A percentile compares a stretch with the other conserved stretches of the same genome.
Evolutionary conservation across 2,797 vertebrate genomes (phyloP).

Genomic region (Acridotheres tristis): DNA sequence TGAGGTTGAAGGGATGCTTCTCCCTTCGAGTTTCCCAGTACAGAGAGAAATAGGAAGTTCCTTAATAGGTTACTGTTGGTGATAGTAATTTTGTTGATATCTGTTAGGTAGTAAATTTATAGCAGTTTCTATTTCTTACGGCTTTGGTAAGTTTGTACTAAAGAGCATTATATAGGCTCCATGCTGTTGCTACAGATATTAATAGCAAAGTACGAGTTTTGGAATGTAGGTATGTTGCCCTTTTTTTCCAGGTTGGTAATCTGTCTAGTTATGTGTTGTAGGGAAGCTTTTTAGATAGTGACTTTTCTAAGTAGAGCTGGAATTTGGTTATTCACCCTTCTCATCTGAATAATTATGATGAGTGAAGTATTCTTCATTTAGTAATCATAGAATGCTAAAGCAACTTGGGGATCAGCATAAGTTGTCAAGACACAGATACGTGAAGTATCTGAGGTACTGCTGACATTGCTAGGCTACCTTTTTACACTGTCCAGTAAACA

Average conservation of each 20-base stretch:
- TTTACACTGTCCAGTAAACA: background rate
- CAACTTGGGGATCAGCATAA: background rate
- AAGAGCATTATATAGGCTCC: accelerated
- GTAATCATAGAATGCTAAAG: background rate
- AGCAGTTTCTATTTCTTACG: background rate
- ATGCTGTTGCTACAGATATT: background rate
- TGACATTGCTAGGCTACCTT: background rate
- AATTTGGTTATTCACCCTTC: background rate
- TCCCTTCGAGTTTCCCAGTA: background rate
- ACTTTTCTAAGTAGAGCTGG: background rate
- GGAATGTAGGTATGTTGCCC: background rate
- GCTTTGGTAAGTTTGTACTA: background rate
- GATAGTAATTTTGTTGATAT: background rate
- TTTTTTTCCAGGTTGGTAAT: background rate
- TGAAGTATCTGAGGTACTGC: background rate
- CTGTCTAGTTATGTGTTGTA: background rate
- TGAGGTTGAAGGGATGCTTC: background rate
- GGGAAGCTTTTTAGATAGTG: background rate
- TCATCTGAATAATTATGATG: background rate
- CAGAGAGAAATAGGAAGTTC: background rate
- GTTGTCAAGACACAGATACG: accelerated
- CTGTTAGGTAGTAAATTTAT: background rate
- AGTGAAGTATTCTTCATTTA: background rate
- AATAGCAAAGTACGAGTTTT: background rate
- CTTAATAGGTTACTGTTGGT: background rate